Conservation (phyloP, 2,113 vertebrate genomes). For the Hydrolagus affinis region DNA sequence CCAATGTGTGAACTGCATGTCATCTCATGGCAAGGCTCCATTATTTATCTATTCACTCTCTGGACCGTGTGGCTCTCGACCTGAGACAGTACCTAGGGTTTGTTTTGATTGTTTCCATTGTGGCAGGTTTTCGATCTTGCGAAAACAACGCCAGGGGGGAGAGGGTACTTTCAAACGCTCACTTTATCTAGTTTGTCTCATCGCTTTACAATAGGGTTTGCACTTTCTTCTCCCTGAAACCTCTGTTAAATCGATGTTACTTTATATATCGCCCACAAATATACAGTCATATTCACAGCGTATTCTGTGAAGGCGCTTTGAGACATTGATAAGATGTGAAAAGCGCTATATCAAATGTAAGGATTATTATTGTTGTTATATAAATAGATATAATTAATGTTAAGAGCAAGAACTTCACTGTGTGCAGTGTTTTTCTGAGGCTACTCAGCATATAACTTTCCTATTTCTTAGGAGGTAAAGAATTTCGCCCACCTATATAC, state of each 20-base stretch:
- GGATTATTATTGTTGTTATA: too few species aligned
- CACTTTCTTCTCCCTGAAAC: background rate
- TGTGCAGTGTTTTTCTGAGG: background rate
- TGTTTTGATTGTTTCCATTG: conserved; percentile 23
- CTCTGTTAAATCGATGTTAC: background rate
- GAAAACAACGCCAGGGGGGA: background rate
- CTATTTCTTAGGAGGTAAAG: too few species aligned
- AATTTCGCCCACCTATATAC: too few species aligned
- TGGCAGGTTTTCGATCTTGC: background rate
- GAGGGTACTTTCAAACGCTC: background rate
- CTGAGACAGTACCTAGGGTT: conserved; percentile 19
- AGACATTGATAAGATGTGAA: too few species aligned
- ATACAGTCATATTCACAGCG: too few species aligned
- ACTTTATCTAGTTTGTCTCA: background rate
- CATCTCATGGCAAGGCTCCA: conserved; percentile 24
- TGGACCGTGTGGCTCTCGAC: conserved; percentile 2
- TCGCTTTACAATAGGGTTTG: background rate
- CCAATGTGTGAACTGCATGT: conserved; percentile 30
- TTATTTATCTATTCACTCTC: conserved; percentile 28
- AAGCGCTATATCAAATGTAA: too few species aligned
- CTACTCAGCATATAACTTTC: too few species aligned
- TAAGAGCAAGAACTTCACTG: background rate
- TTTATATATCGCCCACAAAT: too few species aligned
- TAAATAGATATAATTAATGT: background rate
- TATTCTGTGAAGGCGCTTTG: too few species aligned